Evolutionary conservation across 2,888 invertebrate genomes (phyloP), one percentile per base, ranked within the genome.

Genomic region (Caenorhabditis sp.): DNA sequence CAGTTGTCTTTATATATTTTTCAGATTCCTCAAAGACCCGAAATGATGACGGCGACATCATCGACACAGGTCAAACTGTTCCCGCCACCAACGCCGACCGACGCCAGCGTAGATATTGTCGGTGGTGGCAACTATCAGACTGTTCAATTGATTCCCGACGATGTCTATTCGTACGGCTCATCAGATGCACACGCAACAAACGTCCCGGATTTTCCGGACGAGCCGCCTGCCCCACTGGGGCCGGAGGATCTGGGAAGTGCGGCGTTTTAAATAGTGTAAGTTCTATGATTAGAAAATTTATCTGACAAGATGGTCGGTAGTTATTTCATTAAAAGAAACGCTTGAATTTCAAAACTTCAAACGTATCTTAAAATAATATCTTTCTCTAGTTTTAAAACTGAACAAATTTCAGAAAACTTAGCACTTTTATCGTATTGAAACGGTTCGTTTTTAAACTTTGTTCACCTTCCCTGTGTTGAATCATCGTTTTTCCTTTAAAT

Each of bases 181-280:
- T 31, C 31, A 36, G 74, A 69, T 36, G 10, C n/a, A 17, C 59
- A 68, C 36, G 69, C 65, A 50, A 61, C 55, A 50, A 60, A 43
- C 58, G 69, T 74, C 66, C 73, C 73, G 68, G 62, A 75, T 68
- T 79, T 75, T 67, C 79, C 77, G 62, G 62, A 63, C 26, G 81
- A 81, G 76, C 72, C 81, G 69, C 78, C 77, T 72, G 70, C 78
- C 62, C 81, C 81, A n/a, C 53, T 51, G 62, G 81, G 81, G 59
- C 77, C 78, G 66, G 81, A 81, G 71, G 77, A 79, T 68, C 73
- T 78, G 31, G 76, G 76, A 73, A 76, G 76, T 53, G 78, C 78
- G 78, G 78, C 78, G 51, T 55, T 58, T 14, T 78, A 53, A 78
- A 70, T 43, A 43, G 17, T 66, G 78, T 78, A 31, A 70, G 71